Conservation (phyloP, 2,888 invertebrate species). For the Disparrhopalites patrizii region DNA sequence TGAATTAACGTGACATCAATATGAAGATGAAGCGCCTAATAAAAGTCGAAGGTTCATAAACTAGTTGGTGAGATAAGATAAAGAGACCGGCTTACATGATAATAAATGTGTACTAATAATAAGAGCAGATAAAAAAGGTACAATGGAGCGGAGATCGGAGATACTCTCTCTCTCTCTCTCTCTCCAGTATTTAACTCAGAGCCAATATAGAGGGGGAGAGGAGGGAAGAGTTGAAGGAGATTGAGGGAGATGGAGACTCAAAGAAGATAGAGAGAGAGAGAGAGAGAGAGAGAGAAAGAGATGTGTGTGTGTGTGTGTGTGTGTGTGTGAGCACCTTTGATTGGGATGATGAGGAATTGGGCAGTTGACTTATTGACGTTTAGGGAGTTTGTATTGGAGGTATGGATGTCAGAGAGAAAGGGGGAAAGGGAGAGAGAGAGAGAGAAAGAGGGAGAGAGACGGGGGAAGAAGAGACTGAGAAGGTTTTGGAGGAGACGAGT, state of each 20-base stretch:
- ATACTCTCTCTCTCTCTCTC: background rate
- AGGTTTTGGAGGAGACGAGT: background rate
- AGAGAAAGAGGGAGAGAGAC: too few species aligned
- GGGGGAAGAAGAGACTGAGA: background rate
- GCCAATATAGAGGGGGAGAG: background rate
- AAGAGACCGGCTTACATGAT: constrained; percentile 16
- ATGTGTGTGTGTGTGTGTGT: too few species aligned
- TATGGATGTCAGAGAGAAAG: constrained; percentile 21
- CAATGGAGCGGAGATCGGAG: background rate
- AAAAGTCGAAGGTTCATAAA: constrained; percentile 20
- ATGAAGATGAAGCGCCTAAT: constrained; percentile 15
- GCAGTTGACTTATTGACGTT: constrained; percentile 33
- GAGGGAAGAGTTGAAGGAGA: background rate
- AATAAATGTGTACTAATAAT: constrained; percentile 28
- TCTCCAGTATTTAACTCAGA: background rate
- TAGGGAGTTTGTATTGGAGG: constrained; percentile 20
- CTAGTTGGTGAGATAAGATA: constrained; percentile 18
- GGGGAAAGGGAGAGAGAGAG: too few species aligned
- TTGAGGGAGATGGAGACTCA: background rate
- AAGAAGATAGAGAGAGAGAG: background rate
- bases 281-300: background rate
- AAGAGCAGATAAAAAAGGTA: constrained; percentile 7
- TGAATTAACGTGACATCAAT: background rate
- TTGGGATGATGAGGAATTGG: constrained; percentile 29
- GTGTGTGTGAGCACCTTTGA: constrained; percentile 18